Evolutionary conservation across 2,888 invertebrate genomes (phyloP).

Genomic region (Nymphalis polychloros): DNA sequence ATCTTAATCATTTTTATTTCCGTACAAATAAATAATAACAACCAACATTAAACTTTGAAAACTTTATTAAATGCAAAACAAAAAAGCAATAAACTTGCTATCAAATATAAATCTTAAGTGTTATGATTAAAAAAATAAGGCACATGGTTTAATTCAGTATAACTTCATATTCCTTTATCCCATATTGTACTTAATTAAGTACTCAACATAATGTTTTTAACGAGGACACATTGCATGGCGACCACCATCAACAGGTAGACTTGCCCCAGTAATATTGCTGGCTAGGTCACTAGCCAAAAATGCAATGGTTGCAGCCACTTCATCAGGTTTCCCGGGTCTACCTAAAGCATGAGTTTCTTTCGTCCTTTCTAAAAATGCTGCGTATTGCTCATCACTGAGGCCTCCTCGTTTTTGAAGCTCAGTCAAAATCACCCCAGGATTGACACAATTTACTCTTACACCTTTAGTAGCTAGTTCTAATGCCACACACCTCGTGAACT

Average conservation of each 20-base stretch:
- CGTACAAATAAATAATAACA: neutral
- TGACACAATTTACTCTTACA: conserved; percentile 94
- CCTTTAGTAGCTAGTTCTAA: conserved; percentile 91
- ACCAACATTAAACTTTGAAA: conserved; percentile 4
- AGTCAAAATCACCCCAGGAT: conserved; percentile 95
- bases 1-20: neutral
- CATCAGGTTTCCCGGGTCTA: conserved; percentile 90
- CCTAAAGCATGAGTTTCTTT: conserved; percentile 96
- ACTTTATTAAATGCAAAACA: conserved; percentile 13
- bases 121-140: conserved; percentile 4
- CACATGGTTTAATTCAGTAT: conserved; percentile 2
- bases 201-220: conserved; percentile 58
- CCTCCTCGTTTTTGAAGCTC: conserved; percentile 94
- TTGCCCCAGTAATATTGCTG: conserved; percentile 94
- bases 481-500: conserved; percentile 95
- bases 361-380: conserved; percentile 90
- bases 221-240: conserved; percentile 96
- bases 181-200: neutral
- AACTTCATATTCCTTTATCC: neutral
- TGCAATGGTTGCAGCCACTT: conserved; percentile 94
- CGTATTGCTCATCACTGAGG: conserved; percentile 90
- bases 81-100: conserved; percentile 22
- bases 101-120: conserved; percentile 16
- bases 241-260: conserved; percentile 96
- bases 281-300: conserved; percentile 95